Conservation (phyloP, 2,888 invertebrate species). For the Phrixothrix hirtus region DNA sequence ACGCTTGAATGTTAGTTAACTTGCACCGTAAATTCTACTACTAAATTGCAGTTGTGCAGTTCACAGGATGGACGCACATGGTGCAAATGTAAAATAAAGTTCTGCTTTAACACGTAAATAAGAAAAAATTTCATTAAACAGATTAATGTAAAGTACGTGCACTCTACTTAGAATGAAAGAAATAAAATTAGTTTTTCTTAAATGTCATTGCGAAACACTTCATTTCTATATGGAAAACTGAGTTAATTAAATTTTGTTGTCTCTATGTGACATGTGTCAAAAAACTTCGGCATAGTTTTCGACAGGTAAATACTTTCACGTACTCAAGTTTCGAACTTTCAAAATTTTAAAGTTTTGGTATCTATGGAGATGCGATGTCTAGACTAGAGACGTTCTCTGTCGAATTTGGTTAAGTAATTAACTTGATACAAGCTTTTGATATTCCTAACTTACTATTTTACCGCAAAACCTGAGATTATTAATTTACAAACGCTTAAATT, state of each 20-base stretch:
- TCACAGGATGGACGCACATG: conserved; percentile 1
- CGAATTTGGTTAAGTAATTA: not conserved
- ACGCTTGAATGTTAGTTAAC: not conserved
- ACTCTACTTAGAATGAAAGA: not conserved
- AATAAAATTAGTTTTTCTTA: conserved; percentile 3
- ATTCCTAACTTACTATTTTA: no score
- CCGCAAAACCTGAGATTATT: no score
- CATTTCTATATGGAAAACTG: no score
- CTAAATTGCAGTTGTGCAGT: conserved; percentile 1
- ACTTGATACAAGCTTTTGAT: no score
- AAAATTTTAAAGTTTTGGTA: not conserved
- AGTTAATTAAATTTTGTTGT: no score
- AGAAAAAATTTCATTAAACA: conserved; percentile 19
- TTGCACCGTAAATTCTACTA: conserved; percentile 5
- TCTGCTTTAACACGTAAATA: conserved; percentile 6
- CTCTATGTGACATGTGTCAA: conserved; percentile 10
- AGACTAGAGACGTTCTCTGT: not conserved
- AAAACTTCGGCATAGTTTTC: conserved; percentile 7
- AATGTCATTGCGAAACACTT: not conserved
- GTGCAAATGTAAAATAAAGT: conserved; percentile 7
- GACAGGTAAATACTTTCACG: conserved; percentile 4
- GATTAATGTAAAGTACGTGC: conserved; percentile 17
- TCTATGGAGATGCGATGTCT: not conserved
- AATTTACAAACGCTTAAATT: no score
- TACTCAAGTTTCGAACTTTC: not conserved